Percentiles rank a stretch among this genome's conserved stretches.
These are phyloP conservation scores for Chymomyza fuscimana DNA, from an alignment of 2,888 invertebrate genomes.

Conservation along the genomic window DNA sequence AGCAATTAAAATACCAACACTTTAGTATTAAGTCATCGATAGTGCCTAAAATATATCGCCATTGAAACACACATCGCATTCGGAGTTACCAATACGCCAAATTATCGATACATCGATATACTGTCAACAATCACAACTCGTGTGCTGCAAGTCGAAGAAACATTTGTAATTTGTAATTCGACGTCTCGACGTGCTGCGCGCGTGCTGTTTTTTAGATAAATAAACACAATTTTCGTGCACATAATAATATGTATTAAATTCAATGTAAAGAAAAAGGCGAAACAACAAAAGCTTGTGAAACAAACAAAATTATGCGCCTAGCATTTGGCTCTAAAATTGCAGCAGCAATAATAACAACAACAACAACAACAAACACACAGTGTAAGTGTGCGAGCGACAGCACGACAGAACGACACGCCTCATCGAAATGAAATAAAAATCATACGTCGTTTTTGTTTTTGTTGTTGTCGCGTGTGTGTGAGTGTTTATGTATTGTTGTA, in stretches of 20 bases:
- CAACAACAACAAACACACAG: background rate
- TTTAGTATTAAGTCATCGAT: background rate
- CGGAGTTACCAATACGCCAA: background rate
- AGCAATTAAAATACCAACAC: background rate
- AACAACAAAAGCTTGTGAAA: background rate
- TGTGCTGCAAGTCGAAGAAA: background rate
- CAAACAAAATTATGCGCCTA: background rate
- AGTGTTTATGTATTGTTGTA: background rate
- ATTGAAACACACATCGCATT: background rate
- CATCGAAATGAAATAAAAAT: constrained; percentile 1
- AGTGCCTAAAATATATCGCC: background rate
- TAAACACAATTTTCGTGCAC: background rate
- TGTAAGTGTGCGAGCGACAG: constrained; percentile 1
- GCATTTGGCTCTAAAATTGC: background rate
- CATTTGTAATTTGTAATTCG: constrained; percentile 3
- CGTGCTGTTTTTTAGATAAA: background rate
- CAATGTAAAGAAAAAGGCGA: background rate
- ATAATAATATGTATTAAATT: background rate
- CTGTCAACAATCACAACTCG: background rate
- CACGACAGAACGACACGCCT: constrained; percentile 10
- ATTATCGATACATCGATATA: background rate
- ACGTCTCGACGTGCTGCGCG: background rate
- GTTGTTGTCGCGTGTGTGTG: constrained; percentile 4
- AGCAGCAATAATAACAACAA: background rate
- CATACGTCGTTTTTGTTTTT: background rate